Conservation (phyloP, 2,113 vertebrate species). For the Rana temporaria region DNA sequence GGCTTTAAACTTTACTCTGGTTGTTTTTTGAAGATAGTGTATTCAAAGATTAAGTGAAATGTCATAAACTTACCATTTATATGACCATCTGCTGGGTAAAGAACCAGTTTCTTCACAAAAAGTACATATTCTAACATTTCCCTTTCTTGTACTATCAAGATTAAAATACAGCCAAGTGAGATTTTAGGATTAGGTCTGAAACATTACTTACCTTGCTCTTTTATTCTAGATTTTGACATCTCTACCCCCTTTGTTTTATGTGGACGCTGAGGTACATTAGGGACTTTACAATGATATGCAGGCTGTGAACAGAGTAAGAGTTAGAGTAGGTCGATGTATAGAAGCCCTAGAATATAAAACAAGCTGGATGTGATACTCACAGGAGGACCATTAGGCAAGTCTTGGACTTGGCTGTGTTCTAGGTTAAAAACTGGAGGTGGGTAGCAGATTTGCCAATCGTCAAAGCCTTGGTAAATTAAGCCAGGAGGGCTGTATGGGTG, state of each 20-base stretch:
- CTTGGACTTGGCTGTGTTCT: slow-evolving; percentile 71
- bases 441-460: slow-evolving; percentile 89
- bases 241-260: slow-evolving; percentile 16
- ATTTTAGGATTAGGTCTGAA: too few species aligned
- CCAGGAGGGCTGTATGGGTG: slow-evolving; percentile 83
- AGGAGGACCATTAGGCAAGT: slow-evolving; percentile 80
- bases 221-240: slow-evolving; percentile 7
- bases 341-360: not conserved
- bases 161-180: too few species aligned
- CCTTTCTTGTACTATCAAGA: too few species aligned
- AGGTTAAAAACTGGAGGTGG: slow-evolving; percentile 78
- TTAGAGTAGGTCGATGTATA: not conserved
- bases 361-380: slow-evolving; percentile 64
- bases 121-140: too few species aligned
- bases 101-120: too few species aligned
- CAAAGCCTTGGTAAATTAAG: slow-evolving; percentile 80
- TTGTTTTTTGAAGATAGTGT: too few species aligned
- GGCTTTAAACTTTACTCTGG: too few species aligned
- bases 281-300: slow-evolving; percentile 25
- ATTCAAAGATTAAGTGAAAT: too few species aligned
- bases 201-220: slow-evolving; percentile 27
- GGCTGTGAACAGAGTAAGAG: slow-evolving; percentile 25
- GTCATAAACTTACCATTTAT: too few species aligned
- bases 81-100: too few species aligned
- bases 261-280: slow-evolving; percentile 5